phyloP scores from a whole-genome alignment of 2,888 invertebrate species.

The Rhingia campestris region DNA sequence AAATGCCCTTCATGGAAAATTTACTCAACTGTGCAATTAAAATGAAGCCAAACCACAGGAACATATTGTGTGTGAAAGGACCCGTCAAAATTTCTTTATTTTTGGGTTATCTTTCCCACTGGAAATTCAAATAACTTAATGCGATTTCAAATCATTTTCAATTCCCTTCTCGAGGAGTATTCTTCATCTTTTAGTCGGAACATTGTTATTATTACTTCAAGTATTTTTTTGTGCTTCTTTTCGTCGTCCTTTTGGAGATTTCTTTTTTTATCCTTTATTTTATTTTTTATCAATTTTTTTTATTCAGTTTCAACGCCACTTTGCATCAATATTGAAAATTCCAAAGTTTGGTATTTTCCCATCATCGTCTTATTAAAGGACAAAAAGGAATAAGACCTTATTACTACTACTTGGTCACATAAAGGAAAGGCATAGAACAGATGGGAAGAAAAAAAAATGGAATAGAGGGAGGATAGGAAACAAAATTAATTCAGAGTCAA shows the following conservation, averaged over 20 bases:
- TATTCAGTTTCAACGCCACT: conserved; percentile 27
- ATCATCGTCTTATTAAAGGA: conserved; percentile 59
- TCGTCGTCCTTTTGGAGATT: conserved; percentile 32
- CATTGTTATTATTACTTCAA: conserved; percentile 69
- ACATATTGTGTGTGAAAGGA: conserved; percentile 43
- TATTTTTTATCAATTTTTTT: conserved; percentile 18
- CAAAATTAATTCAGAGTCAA: conserved; percentile 64
- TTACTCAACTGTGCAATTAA: conserved; percentile 10
- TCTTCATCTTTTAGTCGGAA: conserved; percentile 32
- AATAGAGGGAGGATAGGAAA: conserved; percentile 1
- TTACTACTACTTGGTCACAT: conserved; percentile 62
- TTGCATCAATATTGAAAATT: conserved; percentile 73
- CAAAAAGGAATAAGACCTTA: conserved; percentile 47
- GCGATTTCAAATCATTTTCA: conserved; percentile 67
- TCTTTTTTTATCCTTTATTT: conserved; percentile 27
- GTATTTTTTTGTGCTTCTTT: conserved; percentile 32
- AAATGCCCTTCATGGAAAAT: conserved; percentile 49
- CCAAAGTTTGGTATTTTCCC: conserved; percentile 66
- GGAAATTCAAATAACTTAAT: conserved; percentile 60
- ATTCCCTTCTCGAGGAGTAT: conserved; percentile 44
- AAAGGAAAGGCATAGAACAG: conserved; percentile 36
- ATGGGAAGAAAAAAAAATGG: not conserved
- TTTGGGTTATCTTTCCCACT: conserved; percentile 28
- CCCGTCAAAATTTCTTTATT: conserved; percentile 57
- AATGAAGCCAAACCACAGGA: conserved; percentile 27